Percentiles rank a stretch among this genome's conserved stretches.
Conservation (phyloP, 2,113 vertebrate species). For the Sula dactylatra region DNA sequence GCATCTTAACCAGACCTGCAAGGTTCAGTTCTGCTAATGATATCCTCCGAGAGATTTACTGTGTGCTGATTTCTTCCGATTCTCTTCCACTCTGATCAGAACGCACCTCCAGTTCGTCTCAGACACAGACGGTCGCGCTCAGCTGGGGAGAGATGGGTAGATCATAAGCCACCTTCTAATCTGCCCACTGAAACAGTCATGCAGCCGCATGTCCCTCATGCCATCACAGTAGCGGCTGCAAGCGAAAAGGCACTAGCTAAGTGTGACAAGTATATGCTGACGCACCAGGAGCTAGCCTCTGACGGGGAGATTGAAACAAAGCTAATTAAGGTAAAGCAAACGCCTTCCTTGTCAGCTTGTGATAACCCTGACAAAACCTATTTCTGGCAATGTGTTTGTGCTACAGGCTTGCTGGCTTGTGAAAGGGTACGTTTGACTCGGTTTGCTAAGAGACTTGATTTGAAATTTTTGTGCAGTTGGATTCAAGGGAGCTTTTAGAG, state of each 20-base stretch:
- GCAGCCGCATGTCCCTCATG: constrained; percentile 87
- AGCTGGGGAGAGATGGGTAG: constrained; percentile 93
- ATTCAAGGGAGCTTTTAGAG: neutral
- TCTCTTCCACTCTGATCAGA: constrained; percentile 77
- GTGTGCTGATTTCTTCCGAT: constrained; percentile 55
- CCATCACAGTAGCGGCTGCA: constrained; percentile 87
- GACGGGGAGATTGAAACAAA: constrained; percentile 95
- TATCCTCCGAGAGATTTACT: neutral
- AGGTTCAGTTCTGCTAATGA: neutral
- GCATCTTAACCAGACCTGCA: constrained; percentile 8
- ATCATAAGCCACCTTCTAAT: constrained; percentile 87
- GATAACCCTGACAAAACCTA: neutral
- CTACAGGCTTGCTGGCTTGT: neutral
- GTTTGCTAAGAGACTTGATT: too few species aligned
- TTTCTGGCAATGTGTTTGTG: neutral
- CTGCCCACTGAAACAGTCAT: constrained; percentile 89
- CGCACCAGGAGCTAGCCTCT: constrained; percentile 94
- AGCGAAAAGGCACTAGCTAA: constrained; percentile 89
- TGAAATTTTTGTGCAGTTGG: neutral
- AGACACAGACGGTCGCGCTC: constrained; percentile 86
- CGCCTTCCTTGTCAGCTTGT: rapidly evolving
- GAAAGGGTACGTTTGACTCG: rapidly evolving
- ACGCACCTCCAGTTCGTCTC: constrained; percentile 72
- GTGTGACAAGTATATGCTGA: constrained; percentile 95
- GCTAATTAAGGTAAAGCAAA: constrained; percentile 88